phyloP scores from a whole-genome alignment of 2,888 invertebrate species.

The Enchytraeus crypticus region DNA sequence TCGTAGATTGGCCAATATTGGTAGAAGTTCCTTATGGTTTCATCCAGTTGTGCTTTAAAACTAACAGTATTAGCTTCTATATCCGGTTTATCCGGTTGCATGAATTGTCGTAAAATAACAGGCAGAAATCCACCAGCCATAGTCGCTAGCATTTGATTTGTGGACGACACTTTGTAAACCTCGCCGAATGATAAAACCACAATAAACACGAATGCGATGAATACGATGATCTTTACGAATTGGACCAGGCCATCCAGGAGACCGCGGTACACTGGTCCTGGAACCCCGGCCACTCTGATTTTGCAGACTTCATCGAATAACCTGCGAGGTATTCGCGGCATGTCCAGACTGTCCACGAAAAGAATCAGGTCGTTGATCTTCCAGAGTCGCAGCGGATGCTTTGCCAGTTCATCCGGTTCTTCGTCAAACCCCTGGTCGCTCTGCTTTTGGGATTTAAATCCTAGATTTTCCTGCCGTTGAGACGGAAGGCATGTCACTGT shows the following conservation, averaged over 20 bases:
- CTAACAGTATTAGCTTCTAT: slow-evolving; percentile 41
- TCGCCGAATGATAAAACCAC: slow-evolving; percentile 47
- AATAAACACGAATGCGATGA: slow-evolving; percentile 45
- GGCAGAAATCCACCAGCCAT: slow-evolving; percentile 36
- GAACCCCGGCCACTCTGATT: slow-evolving; percentile 42
- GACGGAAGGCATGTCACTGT: slow-evolving; percentile 41
- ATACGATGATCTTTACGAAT: slow-evolving; percentile 42
- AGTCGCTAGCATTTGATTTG: slow-evolving; percentile 45
- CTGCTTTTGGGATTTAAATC: slow-evolving; percentile 31
- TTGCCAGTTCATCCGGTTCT: slow-evolving; percentile 16
- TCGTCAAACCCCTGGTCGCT: slow-evolving; percentile 33
- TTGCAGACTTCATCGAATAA: slow-evolving; percentile 42
- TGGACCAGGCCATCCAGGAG: slow-evolving; percentile 41
- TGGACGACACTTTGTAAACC: slow-evolving; percentile 40
- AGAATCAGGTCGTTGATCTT: slow-evolving; percentile 40
- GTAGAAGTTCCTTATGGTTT: slow-evolving; percentile 41
- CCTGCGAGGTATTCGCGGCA: slow-evolving; percentile 40
- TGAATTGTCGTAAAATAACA: slow-evolving; percentile 32
- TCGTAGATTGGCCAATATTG: slow-evolving; percentile 45
- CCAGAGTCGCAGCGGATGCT: slow-evolving; percentile 31
- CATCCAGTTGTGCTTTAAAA: slow-evolving; percentile 46
- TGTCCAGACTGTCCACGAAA: slow-evolving; percentile 42
- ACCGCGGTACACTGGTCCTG: slow-evolving; percentile 43
- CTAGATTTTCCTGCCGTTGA: slow-evolving; percentile 30
- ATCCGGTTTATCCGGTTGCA: slow-evolving; percentile 34